These are phyloP conservation scores for Papilio elwesi DNA, from an alignment of 2,888 invertebrate species.

Conservation along the genomic window DNA sequence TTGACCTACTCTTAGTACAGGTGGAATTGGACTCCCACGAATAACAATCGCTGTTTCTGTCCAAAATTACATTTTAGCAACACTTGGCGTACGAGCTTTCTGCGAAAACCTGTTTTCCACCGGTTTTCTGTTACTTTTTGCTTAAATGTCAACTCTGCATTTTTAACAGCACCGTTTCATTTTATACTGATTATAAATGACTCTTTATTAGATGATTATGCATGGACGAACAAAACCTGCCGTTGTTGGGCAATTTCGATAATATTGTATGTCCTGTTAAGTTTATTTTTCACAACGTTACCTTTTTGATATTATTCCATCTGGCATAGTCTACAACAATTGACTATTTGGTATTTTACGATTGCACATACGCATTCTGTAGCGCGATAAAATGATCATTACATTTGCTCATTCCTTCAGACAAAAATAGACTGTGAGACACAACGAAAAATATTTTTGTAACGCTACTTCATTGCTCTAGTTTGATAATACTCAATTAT, in stretches of 20 bases:
- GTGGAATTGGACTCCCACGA: slow-evolving; percentile 60
- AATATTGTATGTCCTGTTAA: slow-evolving; percentile 16
- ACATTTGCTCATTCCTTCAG: slow-evolving; percentile 18
- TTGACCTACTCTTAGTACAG: slow-evolving; percentile 61
- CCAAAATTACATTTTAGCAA: slow-evolving; percentile 49
- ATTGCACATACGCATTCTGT: slow-evolving; percentile 14
- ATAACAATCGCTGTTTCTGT: slow-evolving; percentile 61
- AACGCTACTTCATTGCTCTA: slow-evolving; percentile 16
- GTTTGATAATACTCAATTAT: background rate
- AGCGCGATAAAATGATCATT: slow-evolving; percentile 21
- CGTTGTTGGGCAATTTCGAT: slow-evolving; percentile 13
- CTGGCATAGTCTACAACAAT: slow-evolving; percentile 21
- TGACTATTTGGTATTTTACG: slow-evolving; percentile 20
- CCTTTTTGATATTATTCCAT: slow-evolving; percentile 18
- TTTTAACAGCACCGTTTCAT: slow-evolving; percentile 21
- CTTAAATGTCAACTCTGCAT: slow-evolving; percentile 52
- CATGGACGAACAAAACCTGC: slow-evolving; percentile 4
- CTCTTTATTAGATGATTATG: slow-evolving; percentile 25
- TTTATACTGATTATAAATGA: slow-evolving; percentile 31
- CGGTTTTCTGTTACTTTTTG: slow-evolving; percentile 44
- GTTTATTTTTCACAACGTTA: background rate
- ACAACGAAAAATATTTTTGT: slow-evolving; percentile 14
- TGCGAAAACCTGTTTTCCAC: slow-evolving; percentile 52
- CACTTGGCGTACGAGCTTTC: slow-evolving; percentile 46
- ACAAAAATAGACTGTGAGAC: slow-evolving; percentile 34